phyloP scores from a whole-genome alignment of 1,140 invertebrate species.

The Procambarus clarkii region DNA sequence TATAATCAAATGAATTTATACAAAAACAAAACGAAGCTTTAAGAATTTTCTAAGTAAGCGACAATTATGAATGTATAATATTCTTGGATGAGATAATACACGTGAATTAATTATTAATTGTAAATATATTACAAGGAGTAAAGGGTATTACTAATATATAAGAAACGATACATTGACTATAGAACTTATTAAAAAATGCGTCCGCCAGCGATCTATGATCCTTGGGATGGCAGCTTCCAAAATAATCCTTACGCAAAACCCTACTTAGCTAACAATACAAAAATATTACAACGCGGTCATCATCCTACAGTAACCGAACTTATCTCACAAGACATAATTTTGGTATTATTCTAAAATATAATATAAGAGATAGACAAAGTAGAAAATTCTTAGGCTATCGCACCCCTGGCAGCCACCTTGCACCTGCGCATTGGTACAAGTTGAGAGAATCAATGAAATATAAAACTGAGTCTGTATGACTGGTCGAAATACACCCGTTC shows the following conservation, averaged over 20 bases:
- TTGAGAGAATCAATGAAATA: constrained; percentile 30
- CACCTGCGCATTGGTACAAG: constrained; percentile 14
- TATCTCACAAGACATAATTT: no score
- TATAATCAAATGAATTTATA: not conserved
- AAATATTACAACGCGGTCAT: no score
- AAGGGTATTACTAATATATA: no score
- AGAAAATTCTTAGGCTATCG: no score
- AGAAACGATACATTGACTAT: not conserved
- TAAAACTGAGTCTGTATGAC: constrained; percentile 1
- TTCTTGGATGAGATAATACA: no score
- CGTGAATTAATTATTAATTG: no score
- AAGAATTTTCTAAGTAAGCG: not conserved
- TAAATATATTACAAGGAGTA: no score
- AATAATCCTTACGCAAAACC: not conserved
- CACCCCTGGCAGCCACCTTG: not conserved
- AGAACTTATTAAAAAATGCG: not conserved
- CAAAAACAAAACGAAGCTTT: not conserved
- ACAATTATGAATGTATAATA: no score
- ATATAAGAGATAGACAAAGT: no score
- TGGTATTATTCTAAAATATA: no score
- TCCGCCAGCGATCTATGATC: not conserved
- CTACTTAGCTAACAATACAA: no score
- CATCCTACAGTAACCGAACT: no score
- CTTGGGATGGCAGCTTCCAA: not conserved
- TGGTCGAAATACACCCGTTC: constrained; percentile 26